Base-by-base conservation (phyloP, 2,888 invertebrate species). In the Tribolium freemani region DNA sequence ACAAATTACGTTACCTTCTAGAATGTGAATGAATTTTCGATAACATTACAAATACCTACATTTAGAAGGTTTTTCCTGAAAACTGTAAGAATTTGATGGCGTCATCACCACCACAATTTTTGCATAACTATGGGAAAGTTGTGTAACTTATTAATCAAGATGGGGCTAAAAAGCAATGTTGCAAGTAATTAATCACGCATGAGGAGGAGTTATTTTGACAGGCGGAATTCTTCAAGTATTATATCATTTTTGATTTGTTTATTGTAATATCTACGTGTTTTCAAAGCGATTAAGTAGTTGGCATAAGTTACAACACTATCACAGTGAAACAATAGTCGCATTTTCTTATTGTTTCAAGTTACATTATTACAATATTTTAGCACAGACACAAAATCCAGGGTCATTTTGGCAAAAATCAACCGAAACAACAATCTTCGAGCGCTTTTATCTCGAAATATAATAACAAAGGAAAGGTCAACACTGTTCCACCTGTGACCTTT, bases 381-480 rank as follows among this genome's bases (percentile, higher is more conserved):
- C 1, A 38, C 31, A 3, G 31, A 38, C 31, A 9, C 38, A 38
- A 38, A 38, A 6, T 38, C n/a, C 38, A 38, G 38, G 38, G 38
- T 38, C 38, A 26, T 26, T 38, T n/a, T n/a, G 5, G 38, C n/a
- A 0, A 38, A 38, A 38, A 38, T 38, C 21, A 38, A 38, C 31
- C n/a, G n/a, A 38, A 38, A 3, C 2, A 38, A 1, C 38, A 38
- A 38, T 38, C 38, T 38, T n/a, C 3, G 38, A 26, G 3, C n/a
- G 8, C 38, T 31, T 31, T 31, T 8, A 38, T 38, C 38, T 38
- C 38, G 38, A 53, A 53, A 53, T 21, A 53, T 53, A 13, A 48
- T 26, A 16, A 57, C 38, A 31, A 57, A 57, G 16, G 44, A 57
- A 38, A 57, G 57, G 57, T 57, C 57, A 57, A 13, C 21, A 54